Conservation (phyloP, 2,888 invertebrate genomes). For the Coleophora flavipennella region DNA sequence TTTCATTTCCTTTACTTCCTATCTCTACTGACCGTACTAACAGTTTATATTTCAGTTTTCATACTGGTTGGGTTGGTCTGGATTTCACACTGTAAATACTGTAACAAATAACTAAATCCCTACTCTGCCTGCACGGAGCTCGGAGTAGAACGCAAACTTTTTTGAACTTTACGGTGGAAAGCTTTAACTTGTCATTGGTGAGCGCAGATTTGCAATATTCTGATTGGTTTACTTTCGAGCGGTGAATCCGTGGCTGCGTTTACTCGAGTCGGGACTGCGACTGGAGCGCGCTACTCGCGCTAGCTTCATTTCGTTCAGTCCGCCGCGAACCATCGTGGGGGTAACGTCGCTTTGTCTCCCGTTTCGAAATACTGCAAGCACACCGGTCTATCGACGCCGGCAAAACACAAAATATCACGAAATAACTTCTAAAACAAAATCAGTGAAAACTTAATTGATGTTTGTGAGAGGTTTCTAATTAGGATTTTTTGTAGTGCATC, state of each 20-base stretch:
- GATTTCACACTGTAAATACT: too few relatives aligned
- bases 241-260: slow-evolving; percentile 41
- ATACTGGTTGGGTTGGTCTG: too few relatives aligned
- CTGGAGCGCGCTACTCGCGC: slow-evolving; percentile 49
- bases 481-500: slow-evolving; percentile 47
- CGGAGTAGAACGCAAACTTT: slow-evolving; percentile 22
- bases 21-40: too few relatives aligned
- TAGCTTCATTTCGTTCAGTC: slow-evolving; percentile 59
- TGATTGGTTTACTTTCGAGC: slow-evolving; percentile 42
- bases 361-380: slow-evolving; percentile 23
- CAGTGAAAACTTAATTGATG: slow-evolving; percentile 52
- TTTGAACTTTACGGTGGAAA: slow-evolving; percentile 48
- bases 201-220: slow-evolving; percentile 12
- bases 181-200: slow-evolving; percentile 32
- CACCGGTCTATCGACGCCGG: slow-evolving; percentile 41
- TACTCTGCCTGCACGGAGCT: too few relatives aligned
- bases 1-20: too few relatives aligned
- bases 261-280: slow-evolving; percentile 43
- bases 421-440: slow-evolving; percentile 23
- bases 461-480: slow-evolving; percentile 35
- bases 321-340: slow-evolving; percentile 59
- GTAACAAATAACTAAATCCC: too few relatives aligned
- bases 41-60: too few relatives aligned
- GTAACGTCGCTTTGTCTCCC: slow-evolving; percentile 30
- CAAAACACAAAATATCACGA: slow-evolving; percentile 25